These are phyloP conservation scores for Megalurothrips usitatus DNA, from an alignment of 2,888 invertebrate genomes.

Conservation along the genomic window DNA sequence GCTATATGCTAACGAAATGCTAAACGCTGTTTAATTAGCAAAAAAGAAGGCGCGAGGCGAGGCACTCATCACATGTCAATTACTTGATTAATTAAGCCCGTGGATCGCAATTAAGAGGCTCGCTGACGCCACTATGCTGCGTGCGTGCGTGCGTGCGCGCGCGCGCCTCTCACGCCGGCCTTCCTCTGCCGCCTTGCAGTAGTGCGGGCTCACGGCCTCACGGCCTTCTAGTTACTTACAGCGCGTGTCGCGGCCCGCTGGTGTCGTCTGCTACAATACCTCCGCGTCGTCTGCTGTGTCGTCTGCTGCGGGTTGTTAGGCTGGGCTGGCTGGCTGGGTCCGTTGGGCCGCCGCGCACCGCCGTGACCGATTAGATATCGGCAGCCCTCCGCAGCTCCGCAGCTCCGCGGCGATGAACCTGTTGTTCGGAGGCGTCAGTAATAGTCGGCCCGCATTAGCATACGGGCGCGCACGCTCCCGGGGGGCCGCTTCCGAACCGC, in stretches of 20 bases:
- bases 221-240: background rate
- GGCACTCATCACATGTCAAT: constrained; percentile 21
- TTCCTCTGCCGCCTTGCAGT: background rate
- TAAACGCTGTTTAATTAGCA: constrained; percentile 23
- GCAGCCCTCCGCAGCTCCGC: too few species aligned
- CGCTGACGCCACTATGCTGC: too few species aligned
- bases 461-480: background rate
- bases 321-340: background rate
- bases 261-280: background rate
- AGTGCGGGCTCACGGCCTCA: background rate
- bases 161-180: background rate
- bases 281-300: background rate
- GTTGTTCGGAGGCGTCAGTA: constrained; percentile 15
- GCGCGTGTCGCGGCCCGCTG: background rate
- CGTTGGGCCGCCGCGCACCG: background rate
- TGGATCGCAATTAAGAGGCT: background rate
- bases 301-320: background rate
- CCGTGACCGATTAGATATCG: background rate
- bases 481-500: background rate
- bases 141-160: background rate
- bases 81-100: constrained; percentile 22
- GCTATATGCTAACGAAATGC: constrained; percentile 24
- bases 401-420: constrained; percentile 5
- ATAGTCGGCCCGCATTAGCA: background rate
- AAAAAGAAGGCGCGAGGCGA: constrained; percentile 1